A percentile compares a stretch with the other conserved stretches of the same genome.
These are phyloP conservation scores for Pristionchus japonicus DNA, from an alignment of 2,888 invertebrate species.

Conservation along the genomic window DNA sequence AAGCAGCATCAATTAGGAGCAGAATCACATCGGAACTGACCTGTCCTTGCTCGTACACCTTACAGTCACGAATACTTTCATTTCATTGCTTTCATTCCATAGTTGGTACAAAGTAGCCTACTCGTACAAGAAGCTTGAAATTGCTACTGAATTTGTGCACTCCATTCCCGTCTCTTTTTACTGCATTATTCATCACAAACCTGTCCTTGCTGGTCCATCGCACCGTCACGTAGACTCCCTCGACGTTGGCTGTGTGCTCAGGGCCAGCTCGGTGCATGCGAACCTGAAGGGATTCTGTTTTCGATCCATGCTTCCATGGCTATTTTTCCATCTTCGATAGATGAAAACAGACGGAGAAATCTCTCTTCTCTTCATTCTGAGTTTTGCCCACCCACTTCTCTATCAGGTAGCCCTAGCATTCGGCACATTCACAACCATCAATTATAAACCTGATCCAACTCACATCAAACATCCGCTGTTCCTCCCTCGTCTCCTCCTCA, in stretches of 20 bases:
- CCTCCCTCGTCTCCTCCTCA: slow-evolving; percentile 8
- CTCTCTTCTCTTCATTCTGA: too few relatives aligned
- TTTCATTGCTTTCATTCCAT: not conserved
- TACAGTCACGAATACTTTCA: not conserved
- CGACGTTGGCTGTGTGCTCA: slow-evolving; percentile 57
- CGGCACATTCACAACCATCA: too few relatives aligned
- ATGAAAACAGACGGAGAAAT: too few relatives aligned
- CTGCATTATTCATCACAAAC: too few relatives aligned
- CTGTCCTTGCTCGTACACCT: not conserved
- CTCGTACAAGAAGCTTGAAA: too few relatives aligned
- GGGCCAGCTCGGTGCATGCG: slow-evolving; percentile 56
- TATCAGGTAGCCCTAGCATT: too few relatives aligned
- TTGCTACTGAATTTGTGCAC: too few relatives aligned
- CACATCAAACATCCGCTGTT: slow-evolving; percentile 27
- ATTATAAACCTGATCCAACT: not conserved
- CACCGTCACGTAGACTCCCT: slow-evolving; percentile 57
- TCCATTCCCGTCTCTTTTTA: too few relatives aligned
- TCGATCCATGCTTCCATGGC: too few relatives aligned
- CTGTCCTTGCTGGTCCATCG: slow-evolving; percentile 52
- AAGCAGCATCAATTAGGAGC: too few relatives aligned
- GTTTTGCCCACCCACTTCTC: too few relatives aligned
- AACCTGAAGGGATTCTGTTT: slow-evolving; percentile 37
- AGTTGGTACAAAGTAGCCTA: too few relatives aligned
- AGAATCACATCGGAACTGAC: not conserved
- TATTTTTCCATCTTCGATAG: not conserved